Evolutionary conservation across 2,888 invertebrate genomes (phyloP).

Genomic region (Phytoseiulus persimilis): DNA sequence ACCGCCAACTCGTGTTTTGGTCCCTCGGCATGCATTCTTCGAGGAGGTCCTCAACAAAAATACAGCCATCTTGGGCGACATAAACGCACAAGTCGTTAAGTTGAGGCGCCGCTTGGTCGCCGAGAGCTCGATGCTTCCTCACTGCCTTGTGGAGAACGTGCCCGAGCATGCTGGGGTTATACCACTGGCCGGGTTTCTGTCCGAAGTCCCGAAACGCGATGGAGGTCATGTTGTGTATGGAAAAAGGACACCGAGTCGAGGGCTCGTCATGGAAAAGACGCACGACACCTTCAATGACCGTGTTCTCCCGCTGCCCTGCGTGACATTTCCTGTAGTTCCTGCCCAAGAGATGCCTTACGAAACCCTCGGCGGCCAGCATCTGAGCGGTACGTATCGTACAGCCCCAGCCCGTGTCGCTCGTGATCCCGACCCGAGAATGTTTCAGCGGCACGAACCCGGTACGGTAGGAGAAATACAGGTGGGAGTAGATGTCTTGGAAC

Average conservation of each 20-base stretch:
- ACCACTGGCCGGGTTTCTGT: conserved; percentile 13
- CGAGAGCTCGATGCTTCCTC: not conserved
- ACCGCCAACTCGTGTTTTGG: not conserved
- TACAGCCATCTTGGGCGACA: not conserved
- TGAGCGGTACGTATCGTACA: conserved; percentile 21
- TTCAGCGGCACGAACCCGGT: not conserved
- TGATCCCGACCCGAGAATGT: not conserved
- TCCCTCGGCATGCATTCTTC: not conserved
- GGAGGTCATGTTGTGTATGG: conserved; percentile 7
- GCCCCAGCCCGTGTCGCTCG: conserved; percentile 15
- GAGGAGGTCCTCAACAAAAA: conserved; percentile 16
- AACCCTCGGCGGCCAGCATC: not conserved
- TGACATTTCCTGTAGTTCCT: not conserved
- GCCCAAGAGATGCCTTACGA: not conserved
- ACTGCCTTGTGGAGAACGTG: not conserved
- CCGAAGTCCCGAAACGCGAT: conserved; percentile 7
- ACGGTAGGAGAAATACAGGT: not conserved
- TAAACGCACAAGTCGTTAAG: conserved; percentile 6
- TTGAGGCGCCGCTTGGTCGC: not conserved
- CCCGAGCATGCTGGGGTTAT: conserved; percentile 17
- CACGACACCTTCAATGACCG: not conserved
- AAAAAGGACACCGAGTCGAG: not conserved
- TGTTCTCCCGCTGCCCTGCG: not conserved
- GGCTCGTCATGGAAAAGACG: conserved; percentile 13
- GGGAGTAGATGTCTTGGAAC: not conserved